Percentiles rank a stretch among this genome's conserved stretches.
Evolutionary conservation across 1,140 invertebrate species (phyloP).

Genomic region (Orius laevigatus): DNA sequence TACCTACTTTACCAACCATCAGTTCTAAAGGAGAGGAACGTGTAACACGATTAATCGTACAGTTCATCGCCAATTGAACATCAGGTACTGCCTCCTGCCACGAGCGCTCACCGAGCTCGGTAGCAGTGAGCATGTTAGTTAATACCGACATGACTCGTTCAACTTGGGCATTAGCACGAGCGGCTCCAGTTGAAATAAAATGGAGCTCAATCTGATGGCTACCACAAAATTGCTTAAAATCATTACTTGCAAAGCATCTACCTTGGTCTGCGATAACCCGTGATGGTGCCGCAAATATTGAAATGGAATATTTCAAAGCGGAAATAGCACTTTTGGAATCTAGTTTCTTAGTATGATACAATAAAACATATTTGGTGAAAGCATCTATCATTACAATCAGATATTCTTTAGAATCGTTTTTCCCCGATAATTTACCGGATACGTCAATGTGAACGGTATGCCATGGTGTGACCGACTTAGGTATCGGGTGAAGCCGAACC

Average conservation of each 20-base stretch:
- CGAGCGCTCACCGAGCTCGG: conserved; percentile 20
- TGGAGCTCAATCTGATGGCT: conserved; percentile 17
- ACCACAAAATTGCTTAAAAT: conserved; percentile 23
- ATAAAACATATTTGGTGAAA: too few relatives aligned
- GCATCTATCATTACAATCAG: conserved; percentile 19
- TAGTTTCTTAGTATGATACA: conserved; percentile 19
- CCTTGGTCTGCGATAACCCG: conserved; percentile 20
- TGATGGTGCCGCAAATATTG: conserved; percentile 21
- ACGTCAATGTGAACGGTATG: conserved; percentile 10
- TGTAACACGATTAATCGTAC: conserved; percentile 21
- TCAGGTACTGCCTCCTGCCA: conserved; percentile 24
- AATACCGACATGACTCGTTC: conserved; percentile 23
- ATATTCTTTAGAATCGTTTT: conserved; percentile 12
- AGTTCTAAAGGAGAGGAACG: conserved; percentile 23
- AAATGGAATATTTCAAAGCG: conserved; percentile 10
- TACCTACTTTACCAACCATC: conserved; percentile 22
- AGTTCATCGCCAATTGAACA: conserved; percentile 25
- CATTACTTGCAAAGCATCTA: conserved; percentile 20
- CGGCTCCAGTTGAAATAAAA: conserved; percentile 13
- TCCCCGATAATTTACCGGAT: conserved; percentile 9
- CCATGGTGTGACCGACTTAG: not conserved
- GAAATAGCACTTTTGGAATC: conserved; percentile 7
- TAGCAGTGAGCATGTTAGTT: conserved; percentile 22
- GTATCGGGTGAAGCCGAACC: conserved; percentile 8
- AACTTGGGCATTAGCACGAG: conserved; percentile 19